These are phyloP conservation scores for Diplolepis rosae DNA, from an alignment of 2,888 invertebrate species.

Conservation along the genomic window DNA sequence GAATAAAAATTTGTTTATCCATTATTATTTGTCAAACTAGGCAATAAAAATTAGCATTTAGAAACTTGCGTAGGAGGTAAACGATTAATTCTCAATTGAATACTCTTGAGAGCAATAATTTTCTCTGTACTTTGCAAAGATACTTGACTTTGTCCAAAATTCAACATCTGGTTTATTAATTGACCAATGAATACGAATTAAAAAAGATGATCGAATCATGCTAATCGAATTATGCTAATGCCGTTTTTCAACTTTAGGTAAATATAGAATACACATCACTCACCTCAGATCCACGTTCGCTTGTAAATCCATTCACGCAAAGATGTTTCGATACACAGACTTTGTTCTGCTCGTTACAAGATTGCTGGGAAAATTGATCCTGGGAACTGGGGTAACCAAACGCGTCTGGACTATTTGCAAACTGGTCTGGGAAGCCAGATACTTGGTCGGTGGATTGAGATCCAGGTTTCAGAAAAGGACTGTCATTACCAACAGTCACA, in stretches of 20 bases:
- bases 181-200: background rate
- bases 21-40: background rate
- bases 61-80: background rate
- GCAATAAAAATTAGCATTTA: background rate
- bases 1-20: background rate
- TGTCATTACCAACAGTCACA: constrained; percentile 22
- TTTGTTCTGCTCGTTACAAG: constrained; percentile 77
- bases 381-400: background rate
- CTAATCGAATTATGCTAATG: background rate
- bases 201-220: background rate
- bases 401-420: constrained; percentile 31
- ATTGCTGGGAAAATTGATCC: constrained; percentile 54
- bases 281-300: constrained; percentile 76
- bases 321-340: constrained; percentile 78
- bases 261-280: constrained; percentile 62
- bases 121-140: background rate
- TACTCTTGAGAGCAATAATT: background rate
- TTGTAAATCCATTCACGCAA: constrained; percentile 77
- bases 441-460: constrained; percentile 42
- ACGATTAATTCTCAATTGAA: background rate
- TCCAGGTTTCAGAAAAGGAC: constrained; percentile 44
- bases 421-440: background rate
- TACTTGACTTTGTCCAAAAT: background rate
- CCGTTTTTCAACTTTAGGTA: background rate
- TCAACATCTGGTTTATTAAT: background rate